Percentiles rank a stretch among this genome's conserved stretches.
phyloP scores from a whole-genome alignment of 23 tunicate genomes.

The Diplosoma virens region DNA sequence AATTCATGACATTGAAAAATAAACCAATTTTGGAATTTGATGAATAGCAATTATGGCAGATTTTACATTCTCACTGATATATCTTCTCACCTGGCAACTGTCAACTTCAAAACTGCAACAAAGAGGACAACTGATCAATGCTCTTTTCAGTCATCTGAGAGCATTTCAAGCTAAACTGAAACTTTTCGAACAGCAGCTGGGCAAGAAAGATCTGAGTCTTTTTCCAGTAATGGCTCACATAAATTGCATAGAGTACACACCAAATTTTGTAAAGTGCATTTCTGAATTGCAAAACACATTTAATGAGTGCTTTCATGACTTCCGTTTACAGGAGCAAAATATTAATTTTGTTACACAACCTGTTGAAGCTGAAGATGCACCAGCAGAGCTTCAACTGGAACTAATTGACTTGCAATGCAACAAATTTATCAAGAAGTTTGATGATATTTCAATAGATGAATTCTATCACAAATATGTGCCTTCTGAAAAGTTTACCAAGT shows the following conservation, averaged over 20 bases:
- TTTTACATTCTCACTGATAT: slow-evolving; percentile 2
- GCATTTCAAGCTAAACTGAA: slow-evolving; percentile 21
- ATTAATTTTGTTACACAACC: slow-evolving; percentile 16
- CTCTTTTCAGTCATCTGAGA: slow-evolving; percentile 9
- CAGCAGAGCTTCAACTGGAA: slow-evolving; percentile 24
- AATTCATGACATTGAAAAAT: not conserved
- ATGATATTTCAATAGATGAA: not conserved
- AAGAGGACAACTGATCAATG: slow-evolving; percentile 5
- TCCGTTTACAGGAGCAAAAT: slow-evolving; percentile 13
- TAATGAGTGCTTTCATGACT: slow-evolving; percentile 19
- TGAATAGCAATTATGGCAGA: not conserved
- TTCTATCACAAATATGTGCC: slow-evolving; percentile 10
- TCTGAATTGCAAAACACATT: slow-evolving; percentile 20
- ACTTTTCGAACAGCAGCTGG: slow-evolving; percentile 21
- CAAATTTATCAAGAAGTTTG: not conserved
- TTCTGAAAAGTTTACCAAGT: not conserved
- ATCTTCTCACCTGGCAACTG: slow-evolving; percentile 4
- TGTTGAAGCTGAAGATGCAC: slow-evolving; percentile 18
- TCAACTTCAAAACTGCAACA: slow-evolving; percentile 7
- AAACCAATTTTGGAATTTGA: slow-evolving; percentile 1
- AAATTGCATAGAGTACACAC: slow-evolving; percentile 13
- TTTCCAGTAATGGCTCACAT: slow-evolving; percentile 21
- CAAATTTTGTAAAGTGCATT: slow-evolving; percentile 23
- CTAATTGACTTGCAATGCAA: slow-evolving; percentile 7
- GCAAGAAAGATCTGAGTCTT: not conserved